phyloP scores from a whole-genome alignment of 2,888 invertebrate genomes.

The Seira musarum region DNA sequence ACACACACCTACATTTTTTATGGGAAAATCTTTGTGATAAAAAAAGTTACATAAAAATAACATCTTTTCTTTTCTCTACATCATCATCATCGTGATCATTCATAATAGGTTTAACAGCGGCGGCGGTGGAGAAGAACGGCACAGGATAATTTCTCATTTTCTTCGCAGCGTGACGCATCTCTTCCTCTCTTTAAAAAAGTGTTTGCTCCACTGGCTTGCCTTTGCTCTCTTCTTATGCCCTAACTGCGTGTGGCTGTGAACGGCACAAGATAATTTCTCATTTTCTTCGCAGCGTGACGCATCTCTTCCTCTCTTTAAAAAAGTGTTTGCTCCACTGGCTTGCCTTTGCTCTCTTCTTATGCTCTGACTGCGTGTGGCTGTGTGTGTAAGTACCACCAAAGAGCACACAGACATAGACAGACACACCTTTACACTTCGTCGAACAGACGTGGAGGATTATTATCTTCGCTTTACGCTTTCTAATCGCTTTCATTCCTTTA shows the following conservation, averaged over 20 bases:
- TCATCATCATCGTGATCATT: too few species aligned
- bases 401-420: neutral
- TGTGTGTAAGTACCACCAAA: neutral
- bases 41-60: too few species aligned
- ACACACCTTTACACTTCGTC: conserved; percentile 6
- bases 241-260: neutral
- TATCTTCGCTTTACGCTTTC: conserved; percentile 5
- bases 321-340: neutral
- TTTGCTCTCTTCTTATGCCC: conserved; percentile 11
- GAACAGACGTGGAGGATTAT: neutral
- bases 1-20: too few species aligned
- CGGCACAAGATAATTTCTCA: conserved; percentile 48
- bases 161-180: conserved; percentile 41
- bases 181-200: neutral
- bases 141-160: conserved; percentile 54
- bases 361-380: neutral
- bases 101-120: too few species aligned
- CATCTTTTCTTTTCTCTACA: too few species aligned
- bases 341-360: neutral
- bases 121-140: neutral
- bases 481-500: conserved; percentile 5
- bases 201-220: neutral
- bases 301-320: conserved; percentile 1
- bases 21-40: too few species aligned
- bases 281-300: conserved; percentile 51